phyloP scores from a whole-genome alignment of 2,113 vertebrate genomes.

The Bufo gargarizans region DNA sequence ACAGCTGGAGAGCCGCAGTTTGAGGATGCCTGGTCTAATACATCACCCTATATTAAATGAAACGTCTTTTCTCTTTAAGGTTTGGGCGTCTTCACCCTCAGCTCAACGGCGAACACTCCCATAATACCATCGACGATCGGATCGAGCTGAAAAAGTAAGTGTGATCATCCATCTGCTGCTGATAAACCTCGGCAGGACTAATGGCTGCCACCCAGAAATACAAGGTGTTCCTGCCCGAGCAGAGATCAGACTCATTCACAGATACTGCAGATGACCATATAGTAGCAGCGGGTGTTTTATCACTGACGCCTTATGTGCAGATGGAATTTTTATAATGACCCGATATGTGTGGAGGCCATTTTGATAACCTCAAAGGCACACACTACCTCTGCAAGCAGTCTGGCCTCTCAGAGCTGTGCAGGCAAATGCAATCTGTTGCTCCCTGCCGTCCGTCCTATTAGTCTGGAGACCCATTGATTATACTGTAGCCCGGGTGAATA shows the following conservation, averaged over 20 bases:
- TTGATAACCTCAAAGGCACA: no score
- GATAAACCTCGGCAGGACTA: not conserved
- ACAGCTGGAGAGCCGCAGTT: no score
- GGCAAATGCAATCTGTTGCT: not conserved
- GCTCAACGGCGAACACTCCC: constrained; percentile 74
- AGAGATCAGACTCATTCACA: not conserved
- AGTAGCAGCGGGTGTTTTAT: not conserved
- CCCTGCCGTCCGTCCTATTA: not conserved
- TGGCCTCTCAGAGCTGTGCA: not conserved
- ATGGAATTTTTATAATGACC: no score
- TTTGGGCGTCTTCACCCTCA: constrained; percentile 87
- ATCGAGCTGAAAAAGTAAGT: constrained; percentile 91
- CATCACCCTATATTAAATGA: not conserved
- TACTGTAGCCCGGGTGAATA: not conserved
- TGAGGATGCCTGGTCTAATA: no score
- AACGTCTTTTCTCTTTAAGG: constrained; percentile 65
- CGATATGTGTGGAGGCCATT: no score
- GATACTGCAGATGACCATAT: not conserved
- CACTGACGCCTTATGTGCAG: not conserved
- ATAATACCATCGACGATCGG: constrained; percentile 82
- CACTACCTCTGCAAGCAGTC: not conserved
- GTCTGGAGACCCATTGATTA: no score
- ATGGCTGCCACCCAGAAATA: not conserved
- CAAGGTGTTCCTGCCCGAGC: not conserved
- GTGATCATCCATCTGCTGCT: not conserved